phyloP scores from a whole-genome alignment of 1,140 invertebrate species.

The Diuraphis noxia region DNA sequence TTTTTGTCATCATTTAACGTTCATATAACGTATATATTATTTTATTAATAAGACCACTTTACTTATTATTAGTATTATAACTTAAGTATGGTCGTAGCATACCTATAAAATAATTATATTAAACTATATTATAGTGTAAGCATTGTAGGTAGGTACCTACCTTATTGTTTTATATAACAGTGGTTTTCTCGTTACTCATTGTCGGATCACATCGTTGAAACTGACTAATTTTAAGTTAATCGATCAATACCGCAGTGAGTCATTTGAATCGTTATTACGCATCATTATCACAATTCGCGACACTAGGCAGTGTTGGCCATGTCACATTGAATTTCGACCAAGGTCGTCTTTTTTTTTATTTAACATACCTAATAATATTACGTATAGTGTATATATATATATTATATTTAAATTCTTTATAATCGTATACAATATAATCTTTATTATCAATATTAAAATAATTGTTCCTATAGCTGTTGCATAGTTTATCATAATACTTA shows the following conservation, averaged over 20 bases:
- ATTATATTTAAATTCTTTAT: not conserved
- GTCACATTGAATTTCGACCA: slow-evolving; percentile 34
- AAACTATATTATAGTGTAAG: not conserved
- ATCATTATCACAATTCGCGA: slow-evolving; percentile 7
- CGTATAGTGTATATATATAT: not conserved
- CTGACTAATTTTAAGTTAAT: not conserved
- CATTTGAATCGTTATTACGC: not conserved
- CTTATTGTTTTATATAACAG: not conserved
- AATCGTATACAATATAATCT: not conserved
- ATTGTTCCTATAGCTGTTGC: not conserved
- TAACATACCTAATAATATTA: not conserved
- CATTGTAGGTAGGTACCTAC: not conserved
- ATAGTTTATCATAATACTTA: too few species aligned
- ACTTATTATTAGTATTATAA: not conserved
- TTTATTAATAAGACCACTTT: not conserved
- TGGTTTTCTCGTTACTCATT: not conserved
- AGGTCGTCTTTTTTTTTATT: slow-evolving; percentile 4
- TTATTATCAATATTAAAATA: not conserved
- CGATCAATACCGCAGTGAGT: not conserved
- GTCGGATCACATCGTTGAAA: not conserved
- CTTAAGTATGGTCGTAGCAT: not conserved
- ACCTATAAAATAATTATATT: not conserved
- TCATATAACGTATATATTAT: not conserved
- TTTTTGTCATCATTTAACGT: too few species aligned
- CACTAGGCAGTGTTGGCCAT: slow-evolving; percentile 14